These are phyloP conservation scores for Luffia ferchaultella DNA, from an alignment of 2,888 invertebrate species.

Conservation along the genomic window DNA sequence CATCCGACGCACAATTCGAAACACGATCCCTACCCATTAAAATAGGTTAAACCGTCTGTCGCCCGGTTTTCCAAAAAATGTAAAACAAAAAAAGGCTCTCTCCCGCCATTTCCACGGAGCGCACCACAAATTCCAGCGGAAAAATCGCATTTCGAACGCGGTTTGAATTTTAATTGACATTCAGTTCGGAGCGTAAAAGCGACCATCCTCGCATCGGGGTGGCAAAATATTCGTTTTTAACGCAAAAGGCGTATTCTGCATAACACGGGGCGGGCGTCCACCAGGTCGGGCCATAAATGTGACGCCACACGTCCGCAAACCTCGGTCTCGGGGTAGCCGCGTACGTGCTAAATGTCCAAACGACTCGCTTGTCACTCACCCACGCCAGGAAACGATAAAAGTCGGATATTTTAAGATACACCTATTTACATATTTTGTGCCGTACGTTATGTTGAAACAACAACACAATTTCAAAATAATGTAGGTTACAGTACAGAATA, in stretches of 20 bases:
- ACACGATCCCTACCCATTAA: slow-evolving; percentile 63
- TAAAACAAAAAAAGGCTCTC: slow-evolving; percentile 60
- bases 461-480: no score
- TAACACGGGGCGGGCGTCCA: slow-evolving; percentile 22
- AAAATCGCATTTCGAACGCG: slow-evolving; percentile 67
- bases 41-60: slow-evolving; percentile 63
- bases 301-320: slow-evolving; percentile 34
- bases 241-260: background rate
- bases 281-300: slow-evolving; percentile 40
- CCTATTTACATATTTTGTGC: no score
- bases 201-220: slow-evolving; percentile 4
- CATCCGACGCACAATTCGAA: slow-evolving; percentile 39
- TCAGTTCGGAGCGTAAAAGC: slow-evolving; percentile 33
- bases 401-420: no score
- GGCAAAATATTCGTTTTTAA: slow-evolving; percentile 21
- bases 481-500: no score
- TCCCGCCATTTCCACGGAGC: slow-evolving; percentile 57
- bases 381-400: no score
- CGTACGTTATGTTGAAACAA: no score
- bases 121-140: slow-evolving; percentile 62
- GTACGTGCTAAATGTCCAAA: slow-evolving; percentile 15
- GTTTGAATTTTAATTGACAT: slow-evolving; percentile 68
- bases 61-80: slow-evolving; percentile 55
- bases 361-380: slow-evolving; percentile 13
- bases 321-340: slow-evolving; percentile 13